phyloP scores from a whole-genome alignment of 2,113 vertebrate species.

The Phalacrocorax aristotelis region DNA sequence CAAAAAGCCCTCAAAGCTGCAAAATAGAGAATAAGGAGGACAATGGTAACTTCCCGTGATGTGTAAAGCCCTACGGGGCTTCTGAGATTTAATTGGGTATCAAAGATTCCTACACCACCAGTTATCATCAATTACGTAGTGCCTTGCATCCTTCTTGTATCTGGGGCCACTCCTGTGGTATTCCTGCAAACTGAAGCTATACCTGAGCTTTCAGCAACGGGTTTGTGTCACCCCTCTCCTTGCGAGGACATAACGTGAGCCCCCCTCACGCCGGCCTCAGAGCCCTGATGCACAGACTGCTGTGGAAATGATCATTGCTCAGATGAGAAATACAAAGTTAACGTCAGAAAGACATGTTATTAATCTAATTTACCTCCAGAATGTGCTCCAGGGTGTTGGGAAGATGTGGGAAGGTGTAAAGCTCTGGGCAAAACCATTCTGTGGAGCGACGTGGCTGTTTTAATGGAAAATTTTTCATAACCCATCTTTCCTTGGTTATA shows the following conservation, averaged over 20 bases:
- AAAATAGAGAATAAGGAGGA: not conserved
- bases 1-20: not conserved
- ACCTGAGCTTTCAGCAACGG: not conserved
- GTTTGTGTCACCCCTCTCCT: not conserved
- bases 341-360: not conserved
- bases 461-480: not conserved
- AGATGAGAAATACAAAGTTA: not conserved
- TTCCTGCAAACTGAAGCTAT: not conserved
- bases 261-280: not conserved
- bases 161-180: not conserved
- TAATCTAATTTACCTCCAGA: not conserved
- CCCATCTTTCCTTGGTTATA: not conserved
- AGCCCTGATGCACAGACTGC: not conserved
- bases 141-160: not conserved
- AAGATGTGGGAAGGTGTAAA: not conserved
- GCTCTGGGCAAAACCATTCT: not conserved
- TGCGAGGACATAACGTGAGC: not conserved
- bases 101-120: not conserved
- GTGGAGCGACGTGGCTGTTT: not conserved
- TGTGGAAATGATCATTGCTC: accelerated
- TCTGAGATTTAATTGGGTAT: not conserved
- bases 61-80: not conserved
- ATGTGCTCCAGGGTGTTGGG: not conserved
- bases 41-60: not conserved
- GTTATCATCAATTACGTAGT: not conserved